A percentile compares a stretch with the other conserved stretches of the same genome.
phyloP scores from a whole-genome alignment of 1,140 invertebrate species.

The Heliconius melpomene region DNA sequence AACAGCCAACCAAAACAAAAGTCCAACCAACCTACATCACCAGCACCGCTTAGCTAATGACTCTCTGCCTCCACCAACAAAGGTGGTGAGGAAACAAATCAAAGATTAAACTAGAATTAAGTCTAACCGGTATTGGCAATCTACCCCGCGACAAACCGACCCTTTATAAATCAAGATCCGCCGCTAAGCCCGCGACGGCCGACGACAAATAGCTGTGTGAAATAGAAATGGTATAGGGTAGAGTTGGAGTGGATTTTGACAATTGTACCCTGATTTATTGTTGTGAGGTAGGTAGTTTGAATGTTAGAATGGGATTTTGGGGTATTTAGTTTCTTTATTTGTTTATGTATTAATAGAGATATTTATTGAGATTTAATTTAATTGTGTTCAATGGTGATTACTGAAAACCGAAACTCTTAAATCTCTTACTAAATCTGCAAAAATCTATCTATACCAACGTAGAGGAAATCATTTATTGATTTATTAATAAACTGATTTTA shows the following conservation, averaged over 20 bases:
- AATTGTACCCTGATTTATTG: neutral
- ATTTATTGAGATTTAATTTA: no score
- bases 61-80: neutral
- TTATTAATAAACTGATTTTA: no score
- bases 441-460: no score
- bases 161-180: slow-evolving; percentile 49
- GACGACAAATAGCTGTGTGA: slow-evolving; percentile 38
- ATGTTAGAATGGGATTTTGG: no score
- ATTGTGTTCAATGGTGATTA: no score
- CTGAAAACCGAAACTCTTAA: no score
- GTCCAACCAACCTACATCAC: slow-evolving; percentile 2
- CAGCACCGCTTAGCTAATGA: slow-evolving; percentile 28
- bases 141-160: slow-evolving; percentile 43
- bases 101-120: slow-evolving; percentile 41
- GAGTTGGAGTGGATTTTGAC: neutral
- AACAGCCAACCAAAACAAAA: neutral
- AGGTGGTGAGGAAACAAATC: slow-evolving; percentile 22
- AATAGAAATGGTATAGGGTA: neutral
- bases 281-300: neutral
- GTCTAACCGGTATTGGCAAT: slow-evolving; percentile 24
- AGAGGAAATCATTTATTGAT: no score
- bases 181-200: slow-evolving; percentile 43
- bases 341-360: no score
- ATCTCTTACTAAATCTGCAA: no score
- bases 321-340: no score